Evolutionary conservation across 2,888 invertebrate species (phyloP).

Genomic region (Osedax frankpressi): DNA sequence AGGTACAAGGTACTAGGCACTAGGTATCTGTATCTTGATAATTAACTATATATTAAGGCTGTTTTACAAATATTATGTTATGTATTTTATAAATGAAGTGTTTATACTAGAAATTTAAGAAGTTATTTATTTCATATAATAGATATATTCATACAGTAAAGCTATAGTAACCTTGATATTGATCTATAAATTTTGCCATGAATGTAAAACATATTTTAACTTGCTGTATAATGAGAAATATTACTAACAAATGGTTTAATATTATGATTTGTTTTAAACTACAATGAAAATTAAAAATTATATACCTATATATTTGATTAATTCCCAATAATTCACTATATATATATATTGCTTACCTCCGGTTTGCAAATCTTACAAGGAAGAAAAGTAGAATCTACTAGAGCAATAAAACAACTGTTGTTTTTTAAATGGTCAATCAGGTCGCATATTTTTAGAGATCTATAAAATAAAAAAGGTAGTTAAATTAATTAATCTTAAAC

Average conservation of each 20-base stretch:
- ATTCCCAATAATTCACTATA: neutral
- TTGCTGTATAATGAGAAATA: slow-evolving; percentile 25
- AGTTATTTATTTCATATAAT: no score
- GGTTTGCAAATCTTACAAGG: neutral
- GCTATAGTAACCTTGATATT: slow-evolving; percentile 30
- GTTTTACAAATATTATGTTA: no score
- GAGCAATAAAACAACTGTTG: neutral
- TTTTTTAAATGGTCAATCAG: neutral
- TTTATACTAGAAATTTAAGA: no score
- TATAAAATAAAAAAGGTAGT: neutral
- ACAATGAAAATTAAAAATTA: neutral
- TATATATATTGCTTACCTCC: neutral
- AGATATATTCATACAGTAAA: no score
- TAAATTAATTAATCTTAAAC: no score
- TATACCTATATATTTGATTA: neutral
- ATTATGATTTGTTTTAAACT: slow-evolving; percentile 24
- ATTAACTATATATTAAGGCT: no score
- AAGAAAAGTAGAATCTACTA: neutral
- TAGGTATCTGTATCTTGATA: no score
- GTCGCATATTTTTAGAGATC: neutral
- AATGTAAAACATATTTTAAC: slow-evolving; percentile 27
- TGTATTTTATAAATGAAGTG: no score
- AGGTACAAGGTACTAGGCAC: no score
- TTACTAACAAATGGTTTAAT: no score
- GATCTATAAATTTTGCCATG: slow-evolving; percentile 26